Evolutionary conservation across 2,888 invertebrate species (phyloP), one percentile per base, ranked within the genome.

Genomic region (Herminia tarsipennalis): DNA sequence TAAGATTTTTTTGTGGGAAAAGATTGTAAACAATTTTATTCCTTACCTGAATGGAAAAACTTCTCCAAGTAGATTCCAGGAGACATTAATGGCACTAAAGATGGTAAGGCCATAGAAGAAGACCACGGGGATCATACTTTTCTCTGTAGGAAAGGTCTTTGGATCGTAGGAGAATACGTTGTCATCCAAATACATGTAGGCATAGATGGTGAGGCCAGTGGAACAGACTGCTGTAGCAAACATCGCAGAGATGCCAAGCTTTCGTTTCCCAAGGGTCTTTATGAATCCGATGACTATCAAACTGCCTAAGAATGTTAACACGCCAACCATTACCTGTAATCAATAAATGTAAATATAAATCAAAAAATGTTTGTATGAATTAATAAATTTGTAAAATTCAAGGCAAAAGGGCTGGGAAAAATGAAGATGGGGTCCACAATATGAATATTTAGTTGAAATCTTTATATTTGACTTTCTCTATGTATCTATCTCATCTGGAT

Each of bases 41-140:
- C 49, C 69, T 78, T 66, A 93, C 93, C 92, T 92, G 55, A 92
- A 90, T 0, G 93, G 93, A 56, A 93, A 93, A 4, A 93, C 87
- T 74, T 93, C 93, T 44, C 93, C 92, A 4, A 93, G 78, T 28
- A 93, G 60, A 45, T 92, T 88, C 93, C 93, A 93, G 1, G 93
- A 92, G 9, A 93, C 76, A 8, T 87, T 86, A 2, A 86, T 76
- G 4, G 83, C 89, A 25, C 82, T 85, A 49, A 83, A 87, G 8
- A 86, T 60, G 1, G 84, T 78, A 32, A 92, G 66, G 0, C 78
- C 42, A 33, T 88, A 86, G 66, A 92, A 89, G 33, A 89, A 63
- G 0, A 81, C 61, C 32, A 92, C 67, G 0, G 92, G 90, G 2
- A 83, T 50, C 38, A 84, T 72, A 42, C 88, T 88, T n/a, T 70